A percentile compares a stretch with the other conserved stretches of the same genome.
These are phyloP conservation scores for Boloria selene DNA, from an alignment of 2,888 invertebrate genomes.

Conservation along the genomic window DNA sequence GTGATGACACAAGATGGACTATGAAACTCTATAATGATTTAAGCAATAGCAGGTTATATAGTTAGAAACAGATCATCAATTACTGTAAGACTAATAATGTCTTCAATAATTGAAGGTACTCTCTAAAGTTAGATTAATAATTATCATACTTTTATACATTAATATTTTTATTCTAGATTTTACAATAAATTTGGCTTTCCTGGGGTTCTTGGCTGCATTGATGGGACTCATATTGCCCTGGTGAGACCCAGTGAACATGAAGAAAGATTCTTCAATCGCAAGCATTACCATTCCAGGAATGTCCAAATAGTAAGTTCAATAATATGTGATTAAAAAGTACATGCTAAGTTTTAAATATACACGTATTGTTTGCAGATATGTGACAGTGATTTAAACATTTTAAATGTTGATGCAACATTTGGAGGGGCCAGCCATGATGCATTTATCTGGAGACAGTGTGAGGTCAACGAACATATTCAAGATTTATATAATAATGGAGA, in stretches of 20 bases:
- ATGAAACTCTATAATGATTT: too few species aligned
- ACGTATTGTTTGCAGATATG: constrained; percentile 23
- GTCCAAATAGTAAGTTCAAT: not conserved
- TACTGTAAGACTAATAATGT: too few species aligned
- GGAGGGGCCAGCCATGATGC: constrained; percentile 9
- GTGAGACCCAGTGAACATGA: constrained; percentile 29
- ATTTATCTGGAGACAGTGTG: constrained; percentile 1
- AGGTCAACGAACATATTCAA: not conserved
- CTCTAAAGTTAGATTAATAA: too few species aligned
- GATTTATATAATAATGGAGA: constrained; percentile 4
- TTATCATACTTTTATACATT: too few species aligned
- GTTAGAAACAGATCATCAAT: too few species aligned
- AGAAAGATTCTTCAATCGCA: constrained; percentile 32
- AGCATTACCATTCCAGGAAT: constrained; percentile 37
- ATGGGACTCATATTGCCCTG: constrained; percentile 38
- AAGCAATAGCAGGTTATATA: too few species aligned
- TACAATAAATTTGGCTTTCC: constrained; percentile 27
- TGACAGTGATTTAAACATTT: constrained; percentile 17
- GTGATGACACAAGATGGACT: too few species aligned
- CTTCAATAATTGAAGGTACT: too few species aligned
- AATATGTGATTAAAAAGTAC: too few species aligned
- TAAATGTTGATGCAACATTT: constrained; percentile 12
- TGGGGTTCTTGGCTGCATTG: constrained; percentile 32
- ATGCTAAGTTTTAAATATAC: too few species aligned
- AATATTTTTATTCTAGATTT: constrained; percentile 38